Base-by-base conservation (phyloP, 2,888 invertebrate species). In the Leptinotarsa tumamoca region DNA sequence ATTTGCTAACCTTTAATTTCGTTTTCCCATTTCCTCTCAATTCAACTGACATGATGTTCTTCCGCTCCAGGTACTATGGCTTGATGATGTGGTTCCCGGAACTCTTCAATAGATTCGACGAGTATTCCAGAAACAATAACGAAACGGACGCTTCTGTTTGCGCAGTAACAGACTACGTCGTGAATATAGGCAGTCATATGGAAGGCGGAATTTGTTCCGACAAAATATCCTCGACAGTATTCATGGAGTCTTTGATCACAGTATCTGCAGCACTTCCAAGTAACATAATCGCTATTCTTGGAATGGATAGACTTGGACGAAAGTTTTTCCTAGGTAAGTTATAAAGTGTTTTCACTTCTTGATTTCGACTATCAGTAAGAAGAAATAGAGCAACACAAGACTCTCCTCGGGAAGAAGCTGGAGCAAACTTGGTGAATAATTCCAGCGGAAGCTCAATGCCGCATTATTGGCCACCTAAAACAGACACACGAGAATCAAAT, bases 61-160 rank as follows among this genome's bases (percentile, higher is more conserved):
- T 79, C 72, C 71, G 68, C 84, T 88, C 14, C 88, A 94, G 95
- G 74, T 98, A 97, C 88, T 98, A 98, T 87, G 97, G 97, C 61
- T 90, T 98, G 72, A 96, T 96, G 95, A 96, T 98, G 95, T 98
- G 98, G 98, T 97, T 97, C 89, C 97, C 97, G 0, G 97, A 97
- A 89, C 91, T 98, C 86, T 98, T 97, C 89, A 95, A 95, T 87
- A 94, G 97, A 68, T 96, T 95, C 87, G 95, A 96, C 89, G 95
- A 95, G 87, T 96, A 92, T 89, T 91, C 93, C 70, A 90, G 91
- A 71, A 89, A 90, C 51, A 92, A 94, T 88, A 93, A 94, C 70
- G 92, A 91, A 82, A 90, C 90, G 68, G 90, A 91, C 70, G 93
- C 94, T 0, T 92, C 92, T 81, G 94, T 95, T 73, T 95, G 95